phyloP scores from a whole-genome alignment of 2,113 vertebrate genomes.

The Notiomystis cincta region DNA sequence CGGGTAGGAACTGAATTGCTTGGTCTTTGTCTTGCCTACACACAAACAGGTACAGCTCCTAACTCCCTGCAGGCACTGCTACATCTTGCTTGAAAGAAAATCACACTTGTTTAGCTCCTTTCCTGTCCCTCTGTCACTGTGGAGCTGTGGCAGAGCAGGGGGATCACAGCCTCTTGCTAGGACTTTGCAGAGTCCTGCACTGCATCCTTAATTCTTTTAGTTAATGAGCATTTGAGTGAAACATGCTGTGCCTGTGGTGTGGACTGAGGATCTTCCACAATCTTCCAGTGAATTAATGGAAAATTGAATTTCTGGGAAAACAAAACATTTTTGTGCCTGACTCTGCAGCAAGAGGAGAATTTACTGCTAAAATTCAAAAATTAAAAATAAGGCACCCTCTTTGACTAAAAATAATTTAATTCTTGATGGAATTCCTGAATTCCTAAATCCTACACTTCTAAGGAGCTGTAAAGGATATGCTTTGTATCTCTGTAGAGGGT shows the following conservation, averaged over 20 bases:
- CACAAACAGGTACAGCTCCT: neutral
- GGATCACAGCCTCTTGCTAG: neutral
- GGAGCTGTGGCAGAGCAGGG: neutral
- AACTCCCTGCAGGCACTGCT: neutral
- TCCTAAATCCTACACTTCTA: neutral
- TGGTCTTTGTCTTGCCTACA: neutral
- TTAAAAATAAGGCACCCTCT: neutral
- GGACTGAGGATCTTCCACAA: neutral
- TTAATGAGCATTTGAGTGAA: neutral
- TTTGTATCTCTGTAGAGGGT: neutral
- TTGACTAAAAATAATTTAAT: neutral
- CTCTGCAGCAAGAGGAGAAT: neutral
- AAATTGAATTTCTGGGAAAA: slow-evolving; percentile 2
- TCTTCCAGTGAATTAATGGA: neutral
- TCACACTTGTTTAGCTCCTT: neutral
- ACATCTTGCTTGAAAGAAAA: neutral
- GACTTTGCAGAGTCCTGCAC: neutral
- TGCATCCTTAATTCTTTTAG: neutral
- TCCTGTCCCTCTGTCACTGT: neutral
- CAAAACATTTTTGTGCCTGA: neutral
- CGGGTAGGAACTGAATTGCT: neutral
- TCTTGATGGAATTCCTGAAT: neutral
- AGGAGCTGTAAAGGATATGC: neutral
- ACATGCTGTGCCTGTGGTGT: neutral
- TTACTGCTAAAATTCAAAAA: neutral